Evolutionary conservation across 1,140 invertebrate genomes (phyloP).

Genomic region (Camponotus floridanus): DNA sequence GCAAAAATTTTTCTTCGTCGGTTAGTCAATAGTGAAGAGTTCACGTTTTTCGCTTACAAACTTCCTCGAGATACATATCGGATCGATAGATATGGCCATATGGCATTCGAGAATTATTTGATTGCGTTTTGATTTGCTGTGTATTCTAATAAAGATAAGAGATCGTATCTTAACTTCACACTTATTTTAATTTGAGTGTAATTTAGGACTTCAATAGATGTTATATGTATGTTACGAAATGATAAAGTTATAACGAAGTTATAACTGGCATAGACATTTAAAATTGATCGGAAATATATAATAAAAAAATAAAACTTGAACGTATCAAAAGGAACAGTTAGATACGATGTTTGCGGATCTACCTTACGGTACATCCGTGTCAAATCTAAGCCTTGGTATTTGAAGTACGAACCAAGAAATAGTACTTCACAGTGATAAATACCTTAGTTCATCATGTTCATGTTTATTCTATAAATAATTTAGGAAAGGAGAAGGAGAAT

Average conservation of each 20-base stretch:
- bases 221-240: not conserved
- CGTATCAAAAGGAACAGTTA: constrained; percentile 45
- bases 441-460: not conserved
- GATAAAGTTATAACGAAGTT: no score
- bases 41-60: not conserved
- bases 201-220: not conserved
- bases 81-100: constrained; percentile 10
- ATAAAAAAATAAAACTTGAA: constrained; percentile 14
- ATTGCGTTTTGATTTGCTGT: not conserved
- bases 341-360: not conserved
- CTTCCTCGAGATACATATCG: constrained; percentile 18
- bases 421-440: not conserved
- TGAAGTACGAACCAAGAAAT: not conserved
- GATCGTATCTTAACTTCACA: not conserved
- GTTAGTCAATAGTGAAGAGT: not conserved
- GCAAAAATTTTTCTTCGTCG: constrained; percentile 14
- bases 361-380: constrained; percentile 40
- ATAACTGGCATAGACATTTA: not conserved
- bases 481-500: not conserved
- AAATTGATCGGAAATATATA: not conserved
- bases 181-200: not conserved
- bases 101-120: not conserved
- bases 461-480: not conserved
- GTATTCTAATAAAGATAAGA: not conserved
- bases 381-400: not conserved